A percentile compares a stretch with the other conserved stretches of the same genome.
These are phyloP conservation scores for Shargacucullia verbasci DNA, from an alignment of 2,888 invertebrate species.

Conservation along the genomic window DNA sequence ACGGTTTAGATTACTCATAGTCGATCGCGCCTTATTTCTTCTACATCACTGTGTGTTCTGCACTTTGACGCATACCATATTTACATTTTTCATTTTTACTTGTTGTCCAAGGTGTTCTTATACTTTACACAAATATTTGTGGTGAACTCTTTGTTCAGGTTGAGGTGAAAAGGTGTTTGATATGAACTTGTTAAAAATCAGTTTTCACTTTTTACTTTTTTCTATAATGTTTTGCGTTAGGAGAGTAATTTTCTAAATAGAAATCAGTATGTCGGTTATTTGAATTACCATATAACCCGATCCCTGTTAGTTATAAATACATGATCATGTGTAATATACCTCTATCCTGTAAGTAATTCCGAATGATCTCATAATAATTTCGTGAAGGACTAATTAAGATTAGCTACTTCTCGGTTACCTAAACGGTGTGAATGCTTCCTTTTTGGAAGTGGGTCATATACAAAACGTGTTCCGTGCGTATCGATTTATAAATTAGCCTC, in stretches of 20 bases:
- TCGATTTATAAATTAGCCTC: slow-evolving; percentile 47
- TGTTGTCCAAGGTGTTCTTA: slow-evolving; percentile 34
- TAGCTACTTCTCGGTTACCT: too few species aligned
- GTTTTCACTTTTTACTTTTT: too few species aligned
- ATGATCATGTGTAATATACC: too few species aligned
- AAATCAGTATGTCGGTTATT: too few species aligned
- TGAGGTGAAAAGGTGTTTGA: slow-evolving; percentile 23
- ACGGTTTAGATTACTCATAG: slow-evolving; percentile 65
- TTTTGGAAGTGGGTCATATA: slow-evolving; percentile 33
- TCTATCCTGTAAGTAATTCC: too few species aligned
- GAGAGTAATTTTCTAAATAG: too few species aligned
- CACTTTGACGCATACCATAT: slow-evolving; percentile 24
- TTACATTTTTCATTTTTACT: slow-evolving; percentile 35
- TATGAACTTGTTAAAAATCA: background rate
- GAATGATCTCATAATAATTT: too few species aligned
- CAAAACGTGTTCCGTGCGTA: slow-evolving; percentile 43
- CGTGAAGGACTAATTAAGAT: too few species aligned
- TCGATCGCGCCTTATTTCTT: slow-evolving; percentile 47
- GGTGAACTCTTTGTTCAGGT: slow-evolving; percentile 35
- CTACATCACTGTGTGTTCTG: slow-evolving; percentile 21
- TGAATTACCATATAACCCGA: too few species aligned
- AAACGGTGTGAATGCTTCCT: slow-evolving; percentile 12
- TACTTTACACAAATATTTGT: slow-evolving; percentile 33
- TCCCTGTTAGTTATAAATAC: too few species aligned
- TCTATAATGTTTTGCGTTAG: too few species aligned